Percentiles rank a stretch among this genome's conserved stretches.
Conservation (phyloP, 1,140 invertebrate species). For the Pogonomyrmex barbatus region DNA sequence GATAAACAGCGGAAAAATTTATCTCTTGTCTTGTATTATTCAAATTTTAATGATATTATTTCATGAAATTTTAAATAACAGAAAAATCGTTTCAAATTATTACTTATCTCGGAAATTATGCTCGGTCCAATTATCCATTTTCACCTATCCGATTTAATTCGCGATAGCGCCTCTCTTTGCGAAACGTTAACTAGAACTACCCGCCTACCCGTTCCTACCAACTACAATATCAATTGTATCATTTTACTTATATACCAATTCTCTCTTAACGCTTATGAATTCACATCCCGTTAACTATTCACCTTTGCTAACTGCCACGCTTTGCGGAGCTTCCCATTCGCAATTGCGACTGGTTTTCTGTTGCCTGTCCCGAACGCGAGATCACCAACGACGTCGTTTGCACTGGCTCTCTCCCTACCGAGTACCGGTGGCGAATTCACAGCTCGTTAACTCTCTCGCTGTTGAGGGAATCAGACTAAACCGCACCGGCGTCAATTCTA, state of each 20-base stretch:
- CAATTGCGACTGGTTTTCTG: conserved; percentile 52
- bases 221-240: conserved; percentile 20
- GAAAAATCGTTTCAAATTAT: neutral
- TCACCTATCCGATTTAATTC: neutral
- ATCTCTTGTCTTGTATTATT: neutral
- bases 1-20: neutral
- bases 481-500: conserved; percentile 53
- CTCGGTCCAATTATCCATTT: neutral
- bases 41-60: neutral
- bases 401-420: conserved; percentile 15
- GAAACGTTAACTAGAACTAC: conserved; percentile 12
- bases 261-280: conserved; percentile 34
- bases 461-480: conserved; percentile 58
- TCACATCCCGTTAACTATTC: conserved; percentile 60
- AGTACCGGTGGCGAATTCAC: conserved; percentile 51
- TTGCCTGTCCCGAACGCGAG: conserved; percentile 48
- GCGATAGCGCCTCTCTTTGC: neutral
- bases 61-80: neutral
- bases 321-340: conserved; percentile 20
- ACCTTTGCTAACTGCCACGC: conserved; percentile 39
- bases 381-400: conserved; percentile 40
- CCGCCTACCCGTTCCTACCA: neutral
- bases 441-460: conserved; percentile 61
- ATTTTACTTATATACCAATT: conserved; percentile 20
- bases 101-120: neutral